A percentile compares a stretch with the other conserved stretches of the same genome.
These are phyloP conservation scores for Aproaerema taeniolella DNA, from an alignment of 2,888 invertebrate genomes.

Conservation along the genomic window DNA sequence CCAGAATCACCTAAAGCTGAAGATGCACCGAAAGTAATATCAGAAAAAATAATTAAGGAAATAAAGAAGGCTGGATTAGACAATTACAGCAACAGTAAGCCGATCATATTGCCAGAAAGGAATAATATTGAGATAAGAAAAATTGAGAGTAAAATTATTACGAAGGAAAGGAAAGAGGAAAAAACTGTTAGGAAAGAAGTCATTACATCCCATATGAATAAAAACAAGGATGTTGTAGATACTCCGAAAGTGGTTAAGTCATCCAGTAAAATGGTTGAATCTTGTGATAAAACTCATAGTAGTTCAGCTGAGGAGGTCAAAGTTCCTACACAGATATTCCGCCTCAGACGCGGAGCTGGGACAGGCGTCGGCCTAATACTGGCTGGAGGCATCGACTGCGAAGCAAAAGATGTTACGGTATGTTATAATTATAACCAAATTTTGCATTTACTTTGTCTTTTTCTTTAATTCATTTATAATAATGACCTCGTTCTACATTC, in stretches of 20 bases:
- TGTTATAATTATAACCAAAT: slow-evolving; percentile 34
- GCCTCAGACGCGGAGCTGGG: slow-evolving; percentile 56
- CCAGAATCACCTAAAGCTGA: slow-evolving; percentile 48
- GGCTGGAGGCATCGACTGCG: slow-evolving; percentile 93
- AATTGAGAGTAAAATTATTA: slow-evolving; percentile 23
- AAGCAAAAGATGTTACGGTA: slow-evolving; percentile 94
- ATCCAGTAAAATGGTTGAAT: slow-evolving; percentile 24
- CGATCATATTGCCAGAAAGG: slow-evolving; percentile 28
- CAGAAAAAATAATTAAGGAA: slow-evolving; percentile 57
- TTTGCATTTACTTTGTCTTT: slow-evolving; percentile 5
- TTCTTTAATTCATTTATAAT: neutral
- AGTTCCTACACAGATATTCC: slow-evolving; percentile 43
- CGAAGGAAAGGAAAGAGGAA: slow-evolving; percentile 34
- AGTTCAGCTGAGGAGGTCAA: slow-evolving; percentile 32
- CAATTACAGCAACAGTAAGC: slow-evolving; percentile 34
- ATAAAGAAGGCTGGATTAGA: slow-evolving; percentile 53
- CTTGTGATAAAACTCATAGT: slow-evolving; percentile 31
- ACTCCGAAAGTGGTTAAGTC: slow-evolving; percentile 21
- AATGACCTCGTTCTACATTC: neutral
- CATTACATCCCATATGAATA: slow-evolving; percentile 24
- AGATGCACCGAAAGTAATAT: slow-evolving; percentile 47
- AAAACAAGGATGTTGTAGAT: slow-evolving; percentile 19
- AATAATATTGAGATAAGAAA: slow-evolving; percentile 25
- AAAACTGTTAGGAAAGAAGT: slow-evolving; percentile 28
- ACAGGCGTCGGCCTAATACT: slow-evolving; percentile 91